Evolutionary conservation across 2,888 invertebrate genomes (phyloP).

Genomic region (Pilophorus perplexus): DNA sequence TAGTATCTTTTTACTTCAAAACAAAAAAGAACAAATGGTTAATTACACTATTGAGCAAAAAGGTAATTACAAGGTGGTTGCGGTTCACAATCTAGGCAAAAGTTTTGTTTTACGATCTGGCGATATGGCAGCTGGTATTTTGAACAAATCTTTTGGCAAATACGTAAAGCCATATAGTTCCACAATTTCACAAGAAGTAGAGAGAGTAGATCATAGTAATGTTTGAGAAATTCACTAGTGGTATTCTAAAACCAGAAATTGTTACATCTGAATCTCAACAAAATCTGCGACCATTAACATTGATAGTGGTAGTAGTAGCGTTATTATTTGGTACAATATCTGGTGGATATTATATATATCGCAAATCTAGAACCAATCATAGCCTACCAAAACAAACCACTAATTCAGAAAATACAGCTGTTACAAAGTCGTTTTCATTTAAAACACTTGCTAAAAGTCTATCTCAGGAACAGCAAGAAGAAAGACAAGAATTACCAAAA

Average conservation of each 20-base stretch:
- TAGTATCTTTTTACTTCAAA: background rate
- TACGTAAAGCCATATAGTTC: background rate
- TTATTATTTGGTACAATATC: background rate
- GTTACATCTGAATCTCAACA: background rate
- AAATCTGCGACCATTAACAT: background rate
- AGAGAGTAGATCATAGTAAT: background rate
- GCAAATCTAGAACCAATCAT: background rate
- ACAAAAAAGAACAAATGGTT: background rate
- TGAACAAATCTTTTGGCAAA: background rate
- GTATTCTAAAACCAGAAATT: background rate
- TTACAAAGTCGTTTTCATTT: too few species aligned
- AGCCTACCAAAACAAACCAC: background rate
- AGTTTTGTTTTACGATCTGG: background rate
- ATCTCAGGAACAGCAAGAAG: background rate
- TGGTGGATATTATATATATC: background rate
- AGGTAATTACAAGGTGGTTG: background rate
- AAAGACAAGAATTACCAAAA: background rate
- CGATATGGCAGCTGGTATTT: background rate
- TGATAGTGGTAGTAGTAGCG: background rate
- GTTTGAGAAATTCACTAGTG: background rate
- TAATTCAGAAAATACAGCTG: background rate
- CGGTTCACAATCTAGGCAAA: background rate
- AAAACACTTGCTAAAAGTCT: background rate
- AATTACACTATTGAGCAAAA: background rate
- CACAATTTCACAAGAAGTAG: background rate